These are phyloP conservation scores for Cyclura pinguis DNA, from an alignment of 2,797 vertebrate genomes.

Conservation along the genomic window DNA sequence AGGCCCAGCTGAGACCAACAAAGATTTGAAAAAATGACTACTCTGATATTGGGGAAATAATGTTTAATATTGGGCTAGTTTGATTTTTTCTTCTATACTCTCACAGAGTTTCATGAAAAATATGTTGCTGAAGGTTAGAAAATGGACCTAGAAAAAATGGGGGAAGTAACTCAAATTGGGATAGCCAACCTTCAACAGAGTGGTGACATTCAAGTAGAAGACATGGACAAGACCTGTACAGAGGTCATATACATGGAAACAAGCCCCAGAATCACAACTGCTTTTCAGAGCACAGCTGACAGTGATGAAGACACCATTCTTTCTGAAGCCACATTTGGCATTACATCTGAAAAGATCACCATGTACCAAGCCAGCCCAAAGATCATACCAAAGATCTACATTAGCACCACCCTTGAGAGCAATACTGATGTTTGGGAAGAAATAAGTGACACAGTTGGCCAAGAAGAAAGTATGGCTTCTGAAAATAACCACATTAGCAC, in stretches of 20 bases:
- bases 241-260: background rate
- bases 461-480: background rate
- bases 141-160: background rate
- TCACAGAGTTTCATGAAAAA: background rate
- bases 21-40: background rate
- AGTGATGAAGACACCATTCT: background rate
- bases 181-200: background rate
- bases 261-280: background rate
- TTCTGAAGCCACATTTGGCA: background rate
- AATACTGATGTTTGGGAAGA: background rate
- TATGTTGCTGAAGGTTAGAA: conserved; percentile 5
- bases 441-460: background rate
- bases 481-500: background rate
- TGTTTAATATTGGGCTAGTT: background rate
- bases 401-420: background rate
- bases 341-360: background rate
- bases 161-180: background rate
- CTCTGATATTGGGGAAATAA: background rate
- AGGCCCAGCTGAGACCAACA: background rate
- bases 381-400: background rate
- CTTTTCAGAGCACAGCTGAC: background rate
- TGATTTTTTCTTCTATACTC: background rate
- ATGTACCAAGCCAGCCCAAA: background rate
- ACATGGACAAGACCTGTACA: background rate
- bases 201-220: background rate